Evolutionary conservation across 2,888 invertebrate genomes (phyloP).

Genomic region (Cryptocheilus praepositus): DNA sequence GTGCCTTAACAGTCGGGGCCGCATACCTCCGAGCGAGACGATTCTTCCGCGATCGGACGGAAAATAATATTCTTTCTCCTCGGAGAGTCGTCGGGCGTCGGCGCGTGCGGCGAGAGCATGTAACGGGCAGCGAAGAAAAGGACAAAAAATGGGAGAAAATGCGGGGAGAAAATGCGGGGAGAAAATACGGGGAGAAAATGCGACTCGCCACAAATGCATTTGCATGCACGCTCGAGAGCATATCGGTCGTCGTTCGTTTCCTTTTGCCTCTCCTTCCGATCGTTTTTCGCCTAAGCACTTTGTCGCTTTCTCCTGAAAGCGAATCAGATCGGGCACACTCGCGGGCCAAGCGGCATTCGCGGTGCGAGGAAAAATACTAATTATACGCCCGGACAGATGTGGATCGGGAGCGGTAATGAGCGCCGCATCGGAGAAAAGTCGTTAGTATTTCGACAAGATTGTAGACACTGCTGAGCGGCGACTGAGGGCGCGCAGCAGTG

Average conservation of each 20-base stretch:
- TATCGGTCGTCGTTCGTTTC: conserved; percentile 3
- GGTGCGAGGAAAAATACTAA: too few relatives aligned
- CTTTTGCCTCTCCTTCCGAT: conserved; percentile 34
- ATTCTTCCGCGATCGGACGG: conserved; percentile 4
- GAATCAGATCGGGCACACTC: conserved; percentile 9
- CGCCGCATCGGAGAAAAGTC: too few relatives aligned
- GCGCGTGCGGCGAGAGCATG: too few relatives aligned
- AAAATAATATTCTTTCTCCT: conserved; percentile 1
- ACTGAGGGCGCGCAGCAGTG: too few relatives aligned
- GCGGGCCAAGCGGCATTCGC: too few relatives aligned
- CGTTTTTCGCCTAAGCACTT: conserved; percentile 8
- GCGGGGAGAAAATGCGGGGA: conserved; percentile 8
- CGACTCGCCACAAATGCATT: conserved; percentile 23
- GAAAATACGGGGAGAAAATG: conserved; percentile 40
- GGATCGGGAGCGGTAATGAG: too few relatives aligned
- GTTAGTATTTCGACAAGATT: too few relatives aligned
- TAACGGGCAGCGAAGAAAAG: not conserved
- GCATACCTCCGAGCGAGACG: conserved; percentile 2
- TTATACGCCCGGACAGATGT: too few relatives aligned
- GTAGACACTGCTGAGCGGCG: too few relatives aligned
- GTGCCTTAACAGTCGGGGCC: not conserved
- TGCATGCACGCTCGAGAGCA: conserved; percentile 31
- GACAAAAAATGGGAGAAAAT: conserved; percentile 40
- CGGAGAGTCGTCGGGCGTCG: too few relatives aligned
- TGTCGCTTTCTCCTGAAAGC: conserved; percentile 46